phyloP scores from a whole-genome alignment of 2,113 vertebrate genomes.

The Leucoraja erinaceus region DNA sequence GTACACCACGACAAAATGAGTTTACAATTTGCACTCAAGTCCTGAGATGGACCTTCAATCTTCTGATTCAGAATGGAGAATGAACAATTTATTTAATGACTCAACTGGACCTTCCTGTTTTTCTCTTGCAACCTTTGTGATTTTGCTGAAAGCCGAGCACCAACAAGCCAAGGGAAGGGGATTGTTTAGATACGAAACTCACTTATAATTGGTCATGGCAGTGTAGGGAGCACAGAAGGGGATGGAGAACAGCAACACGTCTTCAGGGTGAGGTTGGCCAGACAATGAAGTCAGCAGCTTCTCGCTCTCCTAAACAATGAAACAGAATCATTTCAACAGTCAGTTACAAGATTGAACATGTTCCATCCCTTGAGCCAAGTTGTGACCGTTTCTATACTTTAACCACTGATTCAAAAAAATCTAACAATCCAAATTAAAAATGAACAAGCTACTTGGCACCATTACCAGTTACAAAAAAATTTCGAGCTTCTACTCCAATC shows the following conservation, averaged over 20 bases:
- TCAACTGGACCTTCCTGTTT: neutral
- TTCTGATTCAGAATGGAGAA: neutral
- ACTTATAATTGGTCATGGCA: conserved; percentile 84
- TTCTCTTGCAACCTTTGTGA: neutral
- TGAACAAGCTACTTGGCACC: too few species aligned
- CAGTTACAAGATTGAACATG: neutral
- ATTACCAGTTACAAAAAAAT: too few species aligned
- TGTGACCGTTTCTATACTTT: too few species aligned
- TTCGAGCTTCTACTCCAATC: too few species aligned
- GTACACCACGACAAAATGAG: neutral
- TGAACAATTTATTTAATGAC: neutral
- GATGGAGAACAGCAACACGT: conserved; percentile 81
- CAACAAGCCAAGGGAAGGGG: neutral
- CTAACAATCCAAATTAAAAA: too few species aligned
- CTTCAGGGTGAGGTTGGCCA: conserved; percentile 81
- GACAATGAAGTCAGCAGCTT: conserved; percentile 78
- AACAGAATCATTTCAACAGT: neutral
- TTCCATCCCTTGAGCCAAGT: too few species aligned
- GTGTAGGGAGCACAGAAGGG: conserved; percentile 90
- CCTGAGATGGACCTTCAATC: neutral
- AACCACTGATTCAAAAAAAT: too few species aligned
- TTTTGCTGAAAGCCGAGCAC: neutral
- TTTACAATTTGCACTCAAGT: neutral
- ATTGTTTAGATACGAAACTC: conserved; percentile 42
- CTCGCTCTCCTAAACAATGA: conserved; percentile 63